phyloP scores from a whole-genome alignment of 2,888 invertebrate genomes.

The Drosophila robusta region DNA sequence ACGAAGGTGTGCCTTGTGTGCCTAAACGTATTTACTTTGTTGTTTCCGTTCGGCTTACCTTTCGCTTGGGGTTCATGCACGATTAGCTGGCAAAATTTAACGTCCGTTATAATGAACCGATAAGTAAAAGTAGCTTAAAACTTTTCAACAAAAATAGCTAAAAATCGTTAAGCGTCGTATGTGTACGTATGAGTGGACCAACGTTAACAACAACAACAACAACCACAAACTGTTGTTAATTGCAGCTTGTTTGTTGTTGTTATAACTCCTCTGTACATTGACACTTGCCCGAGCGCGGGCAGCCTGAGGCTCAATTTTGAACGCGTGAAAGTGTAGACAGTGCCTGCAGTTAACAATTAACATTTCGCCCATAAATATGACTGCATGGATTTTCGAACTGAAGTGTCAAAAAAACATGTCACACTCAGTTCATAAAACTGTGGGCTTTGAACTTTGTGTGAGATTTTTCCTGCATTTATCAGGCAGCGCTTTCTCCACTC shows the following conservation, averaged over 20 bases:
- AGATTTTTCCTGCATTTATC: conserved; percentile 34
- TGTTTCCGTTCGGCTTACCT: conserved; percentile 48
- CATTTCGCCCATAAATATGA: conserved; percentile 69
- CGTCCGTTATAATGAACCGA: conserved; percentile 74
- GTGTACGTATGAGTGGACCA: background rate
- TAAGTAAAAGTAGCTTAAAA: conserved; percentile 81
- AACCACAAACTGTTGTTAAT: conserved; percentile 65
- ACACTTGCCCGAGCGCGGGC: conserved; percentile 47
- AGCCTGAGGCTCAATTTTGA: conserved; percentile 33
- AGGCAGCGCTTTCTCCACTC: conserved; percentile 46
- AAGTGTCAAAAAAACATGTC: conserved; percentile 42
- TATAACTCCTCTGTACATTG: conserved; percentile 60
- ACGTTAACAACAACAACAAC: conserved; percentile 15
- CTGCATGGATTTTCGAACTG: conserved; percentile 54
- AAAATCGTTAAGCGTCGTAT: conserved; percentile 41
- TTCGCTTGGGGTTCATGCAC: conserved; percentile 75
- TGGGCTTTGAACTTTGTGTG: conserved; percentile 58
- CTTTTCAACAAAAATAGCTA: conserved; percentile 54
- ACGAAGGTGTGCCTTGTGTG: conserved; percentile 47
- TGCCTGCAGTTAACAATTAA: conserved; percentile 62
- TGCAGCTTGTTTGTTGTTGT: conserved; percentile 52
- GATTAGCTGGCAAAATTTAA: conserved; percentile 71
- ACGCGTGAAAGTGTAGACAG: conserved; percentile 67
- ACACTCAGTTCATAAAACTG: conserved; percentile 10
- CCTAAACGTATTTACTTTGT: background rate